Evolutionary conservation across 2,113 vertebrate species (phyloP), one percentile per base, ranked within the genome.

Genomic region (Zapornia atra): DNA sequence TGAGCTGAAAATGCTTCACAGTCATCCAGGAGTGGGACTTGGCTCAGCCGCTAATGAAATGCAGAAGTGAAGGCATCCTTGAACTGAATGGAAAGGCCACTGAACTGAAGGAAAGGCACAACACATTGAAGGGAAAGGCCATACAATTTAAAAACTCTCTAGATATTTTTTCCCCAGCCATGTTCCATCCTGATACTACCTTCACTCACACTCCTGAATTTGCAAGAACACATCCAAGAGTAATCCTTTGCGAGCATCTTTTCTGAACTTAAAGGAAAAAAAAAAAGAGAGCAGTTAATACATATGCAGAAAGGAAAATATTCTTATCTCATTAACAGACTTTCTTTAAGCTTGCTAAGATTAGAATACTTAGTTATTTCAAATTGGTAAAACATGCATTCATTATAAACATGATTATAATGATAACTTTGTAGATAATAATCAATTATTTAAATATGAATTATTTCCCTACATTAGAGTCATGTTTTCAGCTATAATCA

Each of bases 401-500:
- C 96, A 96, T 97, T 97, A 97, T 97, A 96, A 96, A 97, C 94
- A 97, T 96, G 96, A 96, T 97, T 96, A 95, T 96, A 96, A 95
- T 94, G 96, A 96, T 97, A 97, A 97, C 95, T 96, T 97, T 96
- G 96, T 97, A 97, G 96, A 96, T 96, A 97, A 97, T 96, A 96
- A 97, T 96, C 95, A 96, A 97, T 97, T 97, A 97, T 97, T 97
- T 95, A 97, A 97, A 96, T 96, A 97, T 96, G 86, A 96, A 97
- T 97, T 97, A 97, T 97, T 97, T 96, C 81, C 95, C 90, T 96
- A 96, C 88, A 95, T 96, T 97, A 97, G 92, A 96, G 81, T 95
- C 91, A 87, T 96, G 95, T 97, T 97, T 97, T 96, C 96, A 97
- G 81, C 95, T 94, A 92, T 96, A 96, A 97, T 96, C 96, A 97